A percentile compares a stretch with the other conserved stretches of the same genome.
Conservation (phyloP, 2,113 vertebrate species). For the Agapornis roseicollis region DNA sequence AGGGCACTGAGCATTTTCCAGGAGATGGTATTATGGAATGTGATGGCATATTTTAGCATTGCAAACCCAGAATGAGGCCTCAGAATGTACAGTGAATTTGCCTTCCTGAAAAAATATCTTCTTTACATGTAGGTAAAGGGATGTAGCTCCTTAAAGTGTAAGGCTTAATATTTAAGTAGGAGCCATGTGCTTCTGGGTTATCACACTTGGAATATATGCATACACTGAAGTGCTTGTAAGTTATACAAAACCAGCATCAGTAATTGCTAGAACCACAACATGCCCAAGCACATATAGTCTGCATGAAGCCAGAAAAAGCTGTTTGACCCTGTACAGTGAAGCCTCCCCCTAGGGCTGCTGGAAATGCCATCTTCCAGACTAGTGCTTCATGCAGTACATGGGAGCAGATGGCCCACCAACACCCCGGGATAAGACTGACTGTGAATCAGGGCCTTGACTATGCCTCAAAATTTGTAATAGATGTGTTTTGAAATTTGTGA, state of each 20-base stretch:
- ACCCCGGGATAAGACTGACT: neutral
- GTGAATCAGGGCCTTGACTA: neutral
- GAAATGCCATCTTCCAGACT: neutral
- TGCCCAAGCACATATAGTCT: neutral
- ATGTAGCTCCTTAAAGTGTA: neutral
- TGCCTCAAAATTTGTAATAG: neutral
- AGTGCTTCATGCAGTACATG: accelerated
- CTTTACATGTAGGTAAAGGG: neutral
- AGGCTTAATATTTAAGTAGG: neutral
- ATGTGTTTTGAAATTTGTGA: neutral
- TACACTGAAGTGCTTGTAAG: neutral
- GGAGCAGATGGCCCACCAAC: neutral
- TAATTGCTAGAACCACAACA: neutral
- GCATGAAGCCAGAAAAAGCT: neutral
- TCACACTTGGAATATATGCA: neutral
- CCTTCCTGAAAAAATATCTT: neutral
- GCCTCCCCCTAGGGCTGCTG: neutral
- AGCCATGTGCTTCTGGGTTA: neutral
- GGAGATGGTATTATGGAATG: neutral
- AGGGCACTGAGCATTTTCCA: neutral
- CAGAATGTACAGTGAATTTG: neutral
- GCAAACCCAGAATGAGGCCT: neutral
- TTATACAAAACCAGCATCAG: neutral
- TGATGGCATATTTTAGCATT: neutral
- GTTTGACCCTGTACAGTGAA: neutral